A percentile compares a stretch with the other conserved stretches of the same genome.
Conservation (phyloP, 2,797 vertebrate species). For the Valencia hispanica region DNA sequence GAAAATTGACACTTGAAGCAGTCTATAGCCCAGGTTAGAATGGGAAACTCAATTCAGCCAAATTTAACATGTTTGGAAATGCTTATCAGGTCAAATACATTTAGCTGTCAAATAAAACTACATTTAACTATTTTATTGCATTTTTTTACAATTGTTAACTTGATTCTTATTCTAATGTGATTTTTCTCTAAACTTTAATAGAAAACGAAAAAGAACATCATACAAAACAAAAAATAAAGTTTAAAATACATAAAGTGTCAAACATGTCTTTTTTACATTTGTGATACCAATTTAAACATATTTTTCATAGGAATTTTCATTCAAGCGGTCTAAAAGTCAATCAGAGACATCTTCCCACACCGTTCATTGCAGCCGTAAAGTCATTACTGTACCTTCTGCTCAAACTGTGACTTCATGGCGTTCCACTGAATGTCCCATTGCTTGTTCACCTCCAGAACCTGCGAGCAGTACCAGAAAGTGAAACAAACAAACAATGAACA, state of each 20-base stretch:
- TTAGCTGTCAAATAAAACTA: neutral
- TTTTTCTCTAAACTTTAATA: neutral
- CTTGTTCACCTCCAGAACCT: constrained; percentile 99
- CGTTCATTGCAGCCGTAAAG: constrained; percentile 46
- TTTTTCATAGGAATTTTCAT: constrained; percentile 7
- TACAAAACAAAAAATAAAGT: constrained; percentile 29
- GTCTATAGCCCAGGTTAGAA: neutral
- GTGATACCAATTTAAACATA: neutral
- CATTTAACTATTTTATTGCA: neutral
- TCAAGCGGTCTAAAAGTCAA: constrained; percentile 11
- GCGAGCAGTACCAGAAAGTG: constrained; percentile 46
- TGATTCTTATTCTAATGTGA: neutral
- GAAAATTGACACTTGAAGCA: neutral
- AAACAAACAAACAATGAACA: constrained; percentile 54
- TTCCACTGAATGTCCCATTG: constrained; percentile 99
- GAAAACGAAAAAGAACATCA: constrained; percentile 36
- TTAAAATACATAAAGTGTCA: neutral
- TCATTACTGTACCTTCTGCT: constrained; percentile 92
- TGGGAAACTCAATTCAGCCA: neutral
- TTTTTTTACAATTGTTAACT: neutral
- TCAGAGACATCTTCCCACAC: constrained; percentile 49
- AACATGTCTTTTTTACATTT: neutral
- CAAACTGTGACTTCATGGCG: constrained; percentile 97
- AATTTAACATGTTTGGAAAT: neutral
- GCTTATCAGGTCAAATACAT: too few relatives aligned